Conservation (phyloP, 2,797 vertebrate species). For the Neoniphon sammara region DNA sequence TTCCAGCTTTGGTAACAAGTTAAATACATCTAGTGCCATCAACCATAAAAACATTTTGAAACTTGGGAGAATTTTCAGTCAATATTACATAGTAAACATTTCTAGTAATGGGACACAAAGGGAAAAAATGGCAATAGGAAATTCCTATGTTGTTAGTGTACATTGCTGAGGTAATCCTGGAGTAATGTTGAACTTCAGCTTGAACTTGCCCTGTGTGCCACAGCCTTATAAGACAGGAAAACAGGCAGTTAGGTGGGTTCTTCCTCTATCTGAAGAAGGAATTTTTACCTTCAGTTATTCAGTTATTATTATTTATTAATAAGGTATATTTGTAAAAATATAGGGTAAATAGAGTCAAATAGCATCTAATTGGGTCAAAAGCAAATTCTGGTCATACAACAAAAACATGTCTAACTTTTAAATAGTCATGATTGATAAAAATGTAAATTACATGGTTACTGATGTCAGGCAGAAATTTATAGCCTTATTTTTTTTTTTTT, state of each 20-base stretch:
- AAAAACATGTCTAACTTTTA: neutral
- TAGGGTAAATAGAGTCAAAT: no score
- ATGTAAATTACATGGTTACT: neutral
- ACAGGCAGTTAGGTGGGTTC: no score
- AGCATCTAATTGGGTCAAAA: neutral
- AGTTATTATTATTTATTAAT: no score
- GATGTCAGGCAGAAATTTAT: neutral
- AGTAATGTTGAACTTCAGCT: no score
- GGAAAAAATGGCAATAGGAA: neutral
- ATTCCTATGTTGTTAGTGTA: no score
- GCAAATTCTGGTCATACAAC: neutral
- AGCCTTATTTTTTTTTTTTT: constrained; percentile 39
- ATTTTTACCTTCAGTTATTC: no score
- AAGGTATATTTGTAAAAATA: no score
- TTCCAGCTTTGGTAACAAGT: neutral
- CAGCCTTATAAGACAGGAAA: no score
- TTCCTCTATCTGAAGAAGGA: no score
- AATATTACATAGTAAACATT: neutral
- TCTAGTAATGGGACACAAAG: neutral
- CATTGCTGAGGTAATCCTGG: no score
- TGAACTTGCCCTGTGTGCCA: no score
- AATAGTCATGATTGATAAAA: neutral
- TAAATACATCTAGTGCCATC: neutral
- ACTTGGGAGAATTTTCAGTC: neutral
- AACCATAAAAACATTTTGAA: neutral